Conservation (phyloP, 1,140 invertebrate species). For the Monomorium pharaonis region DNA sequence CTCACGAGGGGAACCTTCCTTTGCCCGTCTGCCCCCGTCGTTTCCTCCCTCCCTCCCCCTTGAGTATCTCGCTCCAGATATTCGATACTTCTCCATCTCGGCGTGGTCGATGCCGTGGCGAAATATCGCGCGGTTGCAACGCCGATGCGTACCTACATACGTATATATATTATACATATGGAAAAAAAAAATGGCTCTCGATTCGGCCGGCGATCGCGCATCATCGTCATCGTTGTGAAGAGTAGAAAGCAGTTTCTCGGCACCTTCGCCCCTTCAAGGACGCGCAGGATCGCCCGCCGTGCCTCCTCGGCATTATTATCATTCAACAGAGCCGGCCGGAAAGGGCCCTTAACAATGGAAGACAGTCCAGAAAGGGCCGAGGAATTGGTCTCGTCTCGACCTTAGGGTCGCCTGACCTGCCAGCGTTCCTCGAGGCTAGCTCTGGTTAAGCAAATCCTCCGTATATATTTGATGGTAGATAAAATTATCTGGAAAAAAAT, state of each 20-base stretch:
- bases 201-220: background rate
- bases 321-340: conserved; percentile 22
- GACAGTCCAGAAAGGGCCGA: conserved; percentile 10
- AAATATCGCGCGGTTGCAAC: conserved; percentile 52
- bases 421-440: background rate
- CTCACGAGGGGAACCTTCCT: conserved; percentile 5
- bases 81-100: conserved; percentile 60
- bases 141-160: background rate
- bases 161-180: too few relatives aligned
- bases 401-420: background rate
- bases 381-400: conserved; percentile 15
- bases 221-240: background rate
- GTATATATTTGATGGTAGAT: background rate
- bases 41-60: background rate
- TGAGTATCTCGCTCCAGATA: conserved; percentile 63
- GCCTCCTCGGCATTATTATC: conserved; percentile 1
- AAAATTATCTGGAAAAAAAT: conserved; percentile 13
- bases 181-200: background rate
- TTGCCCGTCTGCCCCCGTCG: background rate
- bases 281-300: conserved; percentile 36
- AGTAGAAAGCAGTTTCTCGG: conserved; percentile 28
- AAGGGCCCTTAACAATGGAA: conserved; percentile 49
- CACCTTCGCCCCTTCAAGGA: conserved; percentile 55
- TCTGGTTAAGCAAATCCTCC: background rate
- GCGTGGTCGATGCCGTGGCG: conserved; percentile 44